These are phyloP conservation scores for Okapia johnstoni DNA, from an alignment of 2,113 vertebrate genomes.

Conservation along the genomic window DNA sequence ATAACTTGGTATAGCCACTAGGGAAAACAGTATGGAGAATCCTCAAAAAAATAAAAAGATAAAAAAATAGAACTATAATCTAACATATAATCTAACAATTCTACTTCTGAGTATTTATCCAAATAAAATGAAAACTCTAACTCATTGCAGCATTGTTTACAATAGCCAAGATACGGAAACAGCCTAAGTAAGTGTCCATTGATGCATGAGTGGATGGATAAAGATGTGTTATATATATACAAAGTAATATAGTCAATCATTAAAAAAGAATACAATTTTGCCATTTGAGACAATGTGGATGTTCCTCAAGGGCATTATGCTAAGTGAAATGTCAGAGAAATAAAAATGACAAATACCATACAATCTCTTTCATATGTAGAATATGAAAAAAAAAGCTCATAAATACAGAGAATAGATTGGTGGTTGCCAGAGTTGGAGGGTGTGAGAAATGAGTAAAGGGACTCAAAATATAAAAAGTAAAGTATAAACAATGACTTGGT, in stretches of 20 bases:
- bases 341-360: not conserved
- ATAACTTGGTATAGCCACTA: not conserved
- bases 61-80: not conserved
- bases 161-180: not conserved
- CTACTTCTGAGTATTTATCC: not conserved
- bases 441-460: not conserved
- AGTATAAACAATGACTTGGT: not conserved
- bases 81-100: not conserved
- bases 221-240: not conserved
- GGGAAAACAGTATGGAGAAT: not conserved
- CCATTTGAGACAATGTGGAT: not conserved
- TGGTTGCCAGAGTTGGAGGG: not conserved
- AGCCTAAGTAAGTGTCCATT: not conserved
- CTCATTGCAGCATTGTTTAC: not conserved
- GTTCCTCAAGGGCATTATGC: not conserved
- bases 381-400: not conserved
- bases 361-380: not conserved
- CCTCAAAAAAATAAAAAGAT: not conserved
- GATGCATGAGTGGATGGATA: not conserved
- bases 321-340: not conserved
- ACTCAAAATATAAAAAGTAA: not conserved
- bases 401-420: not conserved
- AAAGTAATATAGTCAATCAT: not conserved
- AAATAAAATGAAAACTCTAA: not conserved
- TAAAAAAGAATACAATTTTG: not conserved